Conservation (phyloP, 2,797 vertebrate genomes). For the Limnodromus scolopaceus region DNA sequence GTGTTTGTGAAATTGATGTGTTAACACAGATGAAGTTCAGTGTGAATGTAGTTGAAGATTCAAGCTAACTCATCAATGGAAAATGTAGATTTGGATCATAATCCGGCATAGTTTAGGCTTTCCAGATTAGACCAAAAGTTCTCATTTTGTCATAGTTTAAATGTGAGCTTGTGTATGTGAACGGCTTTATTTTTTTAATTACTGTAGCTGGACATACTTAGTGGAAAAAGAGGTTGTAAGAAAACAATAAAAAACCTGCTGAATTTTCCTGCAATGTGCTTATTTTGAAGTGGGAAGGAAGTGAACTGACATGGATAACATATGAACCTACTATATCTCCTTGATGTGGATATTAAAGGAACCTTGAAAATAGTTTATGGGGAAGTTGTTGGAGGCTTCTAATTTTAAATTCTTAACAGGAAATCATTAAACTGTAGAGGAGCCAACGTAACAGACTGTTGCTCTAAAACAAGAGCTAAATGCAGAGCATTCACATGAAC, state of each 20-base stretch:
- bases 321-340: slow-evolving; percentile 60
- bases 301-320: slow-evolving; percentile 57
- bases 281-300: slow-evolving; percentile 67
- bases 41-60: neutral
- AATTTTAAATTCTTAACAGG: slow-evolving; percentile 70
- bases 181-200: neutral
- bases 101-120: neutral
- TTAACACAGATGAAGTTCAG: neutral
- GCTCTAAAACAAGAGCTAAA: slow-evolving; percentile 61
- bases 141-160: neutral
- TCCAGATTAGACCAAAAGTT: neutral
- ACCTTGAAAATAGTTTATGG: slow-evolving; percentile 66
- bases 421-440: slow-evolving; percentile 63
- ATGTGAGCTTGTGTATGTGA: neutral
- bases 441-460: slow-evolving; percentile 68
- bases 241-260: slow-evolving; percentile 44
- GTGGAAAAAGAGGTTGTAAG: neutral
- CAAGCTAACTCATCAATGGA: neutral
- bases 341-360: slow-evolving; percentile 74
- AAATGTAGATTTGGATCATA: neutral
- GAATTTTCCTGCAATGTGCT: slow-evolving; percentile 43
- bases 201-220: neutral
- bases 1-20: neutral
- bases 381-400: slow-evolving; percentile 71
- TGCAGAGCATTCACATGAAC: slow-evolving; percentile 46